Evolutionary conservation across 2,888 invertebrate species (phyloP).

Genomic region (Melinaea menophilus): DNA sequence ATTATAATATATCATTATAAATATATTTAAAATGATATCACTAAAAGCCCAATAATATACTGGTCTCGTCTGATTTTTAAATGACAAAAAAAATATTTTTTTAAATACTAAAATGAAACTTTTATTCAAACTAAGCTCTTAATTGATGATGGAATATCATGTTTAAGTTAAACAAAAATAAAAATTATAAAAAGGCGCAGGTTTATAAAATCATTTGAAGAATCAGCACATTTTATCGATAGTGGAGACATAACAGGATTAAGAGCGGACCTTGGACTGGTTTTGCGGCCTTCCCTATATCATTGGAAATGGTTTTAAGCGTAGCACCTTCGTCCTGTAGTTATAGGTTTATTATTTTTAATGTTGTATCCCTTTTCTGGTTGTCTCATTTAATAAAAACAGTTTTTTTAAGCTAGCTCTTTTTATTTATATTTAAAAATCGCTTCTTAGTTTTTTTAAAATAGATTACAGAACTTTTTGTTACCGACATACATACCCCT

Average conservation of each 20-base stretch:
- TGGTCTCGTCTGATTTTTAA: too few species aligned
- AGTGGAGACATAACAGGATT: slow-evolving; percentile 2
- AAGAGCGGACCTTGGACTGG: slow-evolving; percentile 1
- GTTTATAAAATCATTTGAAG: background rate
- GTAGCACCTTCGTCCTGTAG: background rate
- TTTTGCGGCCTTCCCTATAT: slow-evolving; percentile 2
- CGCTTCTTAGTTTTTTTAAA: too few species aligned
- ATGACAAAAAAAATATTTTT: too few species aligned
- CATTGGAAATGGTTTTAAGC: slow-evolving; percentile 4
- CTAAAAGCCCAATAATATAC: too few species aligned
- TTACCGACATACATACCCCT: too few species aligned
- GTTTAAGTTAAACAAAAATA: background rate
- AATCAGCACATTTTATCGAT: background rate
- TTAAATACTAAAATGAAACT: background rate
- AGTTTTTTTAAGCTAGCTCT: too few species aligned
- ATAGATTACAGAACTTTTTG: too few species aligned
- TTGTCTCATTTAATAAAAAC: too few species aligned
- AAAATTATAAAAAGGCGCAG: background rate
- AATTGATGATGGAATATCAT: background rate
- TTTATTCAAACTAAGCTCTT: background rate
- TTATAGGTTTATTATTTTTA: background rate
- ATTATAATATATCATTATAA: background rate
- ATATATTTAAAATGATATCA: too few species aligned
- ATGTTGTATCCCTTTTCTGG: background rate
- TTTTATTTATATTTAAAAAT: too few species aligned